Evolutionary conservation across 2,888 invertebrate species (phyloP).

Genomic region (Drosophila subquinaria): DNA sequence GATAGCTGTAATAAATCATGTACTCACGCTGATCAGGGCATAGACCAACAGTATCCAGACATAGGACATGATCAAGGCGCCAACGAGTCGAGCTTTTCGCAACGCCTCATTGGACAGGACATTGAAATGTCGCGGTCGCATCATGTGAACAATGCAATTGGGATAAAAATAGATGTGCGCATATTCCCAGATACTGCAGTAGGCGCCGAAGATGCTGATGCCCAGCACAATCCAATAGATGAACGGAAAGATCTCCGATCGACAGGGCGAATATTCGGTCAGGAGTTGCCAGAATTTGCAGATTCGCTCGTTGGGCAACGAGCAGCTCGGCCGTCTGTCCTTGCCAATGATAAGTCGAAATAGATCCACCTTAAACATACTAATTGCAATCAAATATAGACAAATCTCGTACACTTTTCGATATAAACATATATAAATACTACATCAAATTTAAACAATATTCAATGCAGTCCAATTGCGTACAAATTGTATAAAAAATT

Average conservation of each 20-base stretch:
- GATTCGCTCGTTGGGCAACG: background rate
- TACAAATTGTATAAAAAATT: background rate
- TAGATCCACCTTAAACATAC: conserved; percentile 30
- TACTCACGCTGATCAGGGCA: conserved; percentile 40
- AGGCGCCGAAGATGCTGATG: conserved; percentile 23
- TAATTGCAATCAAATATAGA: background rate
- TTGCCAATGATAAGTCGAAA: background rate
- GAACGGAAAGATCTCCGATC: conserved; percentile 35
- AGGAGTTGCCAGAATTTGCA: background rate
- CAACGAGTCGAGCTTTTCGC: conserved; percentile 30
- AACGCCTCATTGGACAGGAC: background rate
- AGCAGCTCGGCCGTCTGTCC: conserved; percentile 1
- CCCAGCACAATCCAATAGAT: conserved; percentile 43
- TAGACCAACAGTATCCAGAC: conserved; percentile 51
- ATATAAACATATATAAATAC: background rate
- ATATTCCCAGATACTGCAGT: conserved; percentile 26
- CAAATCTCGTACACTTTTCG: background rate
- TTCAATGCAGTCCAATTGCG: background rate
- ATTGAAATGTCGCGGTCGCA: conserved; percentile 37
- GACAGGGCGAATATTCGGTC: conserved; percentile 9
- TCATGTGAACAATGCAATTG: conserved; percentile 3
- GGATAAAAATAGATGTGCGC: background rate
- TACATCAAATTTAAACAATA: background rate
- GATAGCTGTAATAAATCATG: background rate
- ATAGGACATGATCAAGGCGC: conserved; percentile 7